Conservation (phyloP, 2,797 vertebrate species). For the Falco peregrinus region DNA sequence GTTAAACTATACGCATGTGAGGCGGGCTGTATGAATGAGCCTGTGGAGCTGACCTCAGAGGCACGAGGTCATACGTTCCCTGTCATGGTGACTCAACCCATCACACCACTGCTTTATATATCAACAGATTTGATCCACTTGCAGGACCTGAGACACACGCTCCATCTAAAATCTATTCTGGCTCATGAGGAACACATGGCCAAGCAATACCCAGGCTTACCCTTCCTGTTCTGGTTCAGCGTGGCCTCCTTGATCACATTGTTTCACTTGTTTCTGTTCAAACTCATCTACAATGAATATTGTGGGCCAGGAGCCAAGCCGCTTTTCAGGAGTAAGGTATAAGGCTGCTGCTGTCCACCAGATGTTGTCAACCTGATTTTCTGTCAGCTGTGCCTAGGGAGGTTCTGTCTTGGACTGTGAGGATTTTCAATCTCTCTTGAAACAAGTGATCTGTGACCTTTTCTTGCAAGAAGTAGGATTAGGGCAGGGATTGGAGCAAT, state of each 20-base stretch:
- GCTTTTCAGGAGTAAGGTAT: slow-evolving; percentile 98
- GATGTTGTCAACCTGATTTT: neutral
- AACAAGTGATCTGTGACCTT: neutral
- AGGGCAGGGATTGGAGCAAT: neutral
- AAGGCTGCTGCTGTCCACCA: slow-evolving; percentile 64
- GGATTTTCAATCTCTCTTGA: neutral
- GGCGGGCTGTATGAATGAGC: slow-evolving; percentile 94
- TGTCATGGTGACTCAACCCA: slow-evolving; percentile 94
- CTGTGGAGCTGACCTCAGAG: slow-evolving; percentile 92
- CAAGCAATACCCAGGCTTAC: slow-evolving; percentile 92
- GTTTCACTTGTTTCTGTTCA: slow-evolving; percentile 98
- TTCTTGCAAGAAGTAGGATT: neutral
- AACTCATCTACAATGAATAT: slow-evolving; percentile 99
- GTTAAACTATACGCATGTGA: slow-evolving; percentile 93
- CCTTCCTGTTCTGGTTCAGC: slow-evolving; percentile 98
- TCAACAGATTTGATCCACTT: slow-evolving; percentile 92
- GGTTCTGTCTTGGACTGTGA: neutral
- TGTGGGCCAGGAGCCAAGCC: slow-evolving; percentile 96
- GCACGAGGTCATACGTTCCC: slow-evolving; percentile 90
- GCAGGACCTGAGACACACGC: slow-evolving; percentile 92
- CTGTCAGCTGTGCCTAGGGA: slow-evolving; percentile 33
- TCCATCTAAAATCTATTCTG: slow-evolving; percentile 95
- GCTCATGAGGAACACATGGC: slow-evolving; percentile 99
- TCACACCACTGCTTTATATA: slow-evolving; percentile 95
- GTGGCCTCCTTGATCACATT: slow-evolving; percentile 96